Evolutionary conservation across 2,113 vertebrate genomes (phyloP), one percentile per base, ranked within the genome.

Genomic region (Corythornis vintsioides): DNA sequence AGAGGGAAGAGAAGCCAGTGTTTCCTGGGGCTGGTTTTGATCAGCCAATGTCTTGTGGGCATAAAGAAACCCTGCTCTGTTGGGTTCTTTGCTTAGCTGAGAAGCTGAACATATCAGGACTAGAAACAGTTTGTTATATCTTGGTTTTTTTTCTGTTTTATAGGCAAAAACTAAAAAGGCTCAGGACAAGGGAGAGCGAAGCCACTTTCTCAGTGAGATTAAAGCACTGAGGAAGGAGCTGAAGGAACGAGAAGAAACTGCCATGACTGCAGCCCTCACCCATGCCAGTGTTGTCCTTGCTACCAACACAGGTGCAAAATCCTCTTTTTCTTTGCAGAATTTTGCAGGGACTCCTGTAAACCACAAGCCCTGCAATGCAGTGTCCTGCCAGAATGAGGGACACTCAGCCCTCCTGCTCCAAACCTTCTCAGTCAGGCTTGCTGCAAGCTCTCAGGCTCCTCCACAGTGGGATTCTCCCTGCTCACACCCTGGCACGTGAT

Each of bases 171-270:
- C 94, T 84, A 99, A 92, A 85, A 99, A 98, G 95, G 82, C 88
- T 52, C 96, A 95, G 20, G 98, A 98, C 20, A 99, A 98, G 96
- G 98, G 98, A 21, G 98, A 99, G 67, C 95, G 97, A 6, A 95
- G 91, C 72, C 96, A 97, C 38, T 97, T 98, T 29, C 98, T 96
- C 76, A 94, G 94, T 9, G 99, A 99, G 95, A 94, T 99, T 9
- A 98, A 97, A 77, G 97, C 97, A 31, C 94, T 99, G 33, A 97
- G 98, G 57, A 99, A 98, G 93, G 99, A 99, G 86, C 98, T 99
- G 93, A 98, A 96, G 94, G 97, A 93, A 53, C 97, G 98, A 65
- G 99, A 99, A 76, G 97, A 98, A n/a, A 86, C 98, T 0, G 98
- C 99, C 53, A 98, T 98, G 85, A 57, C 96, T 6, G 96, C 98